Conservation (phyloP, 2,797 vertebrate species). For the Darevskia mixta region DNA sequence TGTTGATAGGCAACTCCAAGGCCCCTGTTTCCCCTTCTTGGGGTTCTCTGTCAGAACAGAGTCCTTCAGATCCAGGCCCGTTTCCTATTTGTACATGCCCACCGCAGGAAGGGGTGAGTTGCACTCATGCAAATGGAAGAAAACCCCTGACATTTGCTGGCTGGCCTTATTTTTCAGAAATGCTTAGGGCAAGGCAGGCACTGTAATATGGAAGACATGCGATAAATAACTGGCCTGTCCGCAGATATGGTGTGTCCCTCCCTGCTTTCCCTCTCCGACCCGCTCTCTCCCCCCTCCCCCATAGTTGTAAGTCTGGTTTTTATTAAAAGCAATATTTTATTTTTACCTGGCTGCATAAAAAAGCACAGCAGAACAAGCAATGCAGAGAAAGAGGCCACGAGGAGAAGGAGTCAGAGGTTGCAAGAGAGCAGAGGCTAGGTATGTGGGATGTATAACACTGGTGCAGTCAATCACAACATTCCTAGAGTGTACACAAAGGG, state of each 20-base stretch:
- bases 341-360: background rate
- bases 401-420: background rate
- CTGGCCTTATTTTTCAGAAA: background rate
- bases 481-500: too few species aligned
- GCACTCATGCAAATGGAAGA: background rate
- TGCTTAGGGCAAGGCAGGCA: background rate
- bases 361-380: background rate
- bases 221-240: background rate
- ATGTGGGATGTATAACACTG: too few species aligned
- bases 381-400: background rate
- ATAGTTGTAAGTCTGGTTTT: background rate
- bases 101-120: too few species aligned
- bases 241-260: background rate
- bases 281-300: too few species aligned
- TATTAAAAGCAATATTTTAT: conserved; percentile 26
- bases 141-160: background rate
- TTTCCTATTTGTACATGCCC: too few species aligned
- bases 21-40: too few species aligned
- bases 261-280: background rate
- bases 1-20: too few species aligned
- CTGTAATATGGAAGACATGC: background rate
- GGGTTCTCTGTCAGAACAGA: too few species aligned
- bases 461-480: too few species aligned
- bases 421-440: background rate
- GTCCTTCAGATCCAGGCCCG: too few species aligned